Base-by-base conservation (phyloP, 2,113 vertebrate species). In the rat (Rattus norvegicus) region DNA sequence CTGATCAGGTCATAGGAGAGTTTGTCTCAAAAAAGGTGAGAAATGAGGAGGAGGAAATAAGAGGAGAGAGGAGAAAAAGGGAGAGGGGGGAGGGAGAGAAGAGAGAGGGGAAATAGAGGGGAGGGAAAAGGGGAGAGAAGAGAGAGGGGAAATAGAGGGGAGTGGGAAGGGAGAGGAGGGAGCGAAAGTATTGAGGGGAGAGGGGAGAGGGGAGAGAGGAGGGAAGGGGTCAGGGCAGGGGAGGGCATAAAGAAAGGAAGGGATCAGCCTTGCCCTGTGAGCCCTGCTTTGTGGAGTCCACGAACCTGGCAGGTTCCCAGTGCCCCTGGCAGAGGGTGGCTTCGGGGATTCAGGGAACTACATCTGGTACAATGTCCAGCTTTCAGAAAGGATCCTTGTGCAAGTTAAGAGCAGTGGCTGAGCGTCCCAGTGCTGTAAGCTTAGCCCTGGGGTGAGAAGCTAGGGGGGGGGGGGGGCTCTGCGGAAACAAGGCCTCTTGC, bases 201-300 rank as follows among this genome's bases (percentile, higher is more conserved):
- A 43, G 43, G 43, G 43, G 43, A 43, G 43, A 43, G 43, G 43
- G 80, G 10, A 17, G 7, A 6, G 17, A 1, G 1, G 30, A 9
- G 9, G 11, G 6, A 28, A n/a, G 36, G 2, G 19, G 36, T 6
- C 12, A 20, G n/a, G 19, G 70, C 30, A 4, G 9, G 43, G 39
- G 4, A 17, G 28, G 4, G 22, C n/a, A 76, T 0, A 10, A 70
- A 24, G 69, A 67, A 43, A 75, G 47, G n/a, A 70, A 70, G 88
- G 52, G 7, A 30, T 22, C 10, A 47, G 54, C 28, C 72, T 54
- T 11, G 52, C 24, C 5, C 0, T 0, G 22, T 39, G 10, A 73
- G 49, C 36, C 13, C 33, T 61, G 61, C 47, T 52, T 30, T 7
- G 33, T 33, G 0, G 0, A 43, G 33, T 43, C 20, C 1, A 0